Evolutionary conservation across 2,797 vertebrate species (phyloP), one percentile per base, ranked within the genome.

Genomic region (Denticeps clupeoides): DNA sequence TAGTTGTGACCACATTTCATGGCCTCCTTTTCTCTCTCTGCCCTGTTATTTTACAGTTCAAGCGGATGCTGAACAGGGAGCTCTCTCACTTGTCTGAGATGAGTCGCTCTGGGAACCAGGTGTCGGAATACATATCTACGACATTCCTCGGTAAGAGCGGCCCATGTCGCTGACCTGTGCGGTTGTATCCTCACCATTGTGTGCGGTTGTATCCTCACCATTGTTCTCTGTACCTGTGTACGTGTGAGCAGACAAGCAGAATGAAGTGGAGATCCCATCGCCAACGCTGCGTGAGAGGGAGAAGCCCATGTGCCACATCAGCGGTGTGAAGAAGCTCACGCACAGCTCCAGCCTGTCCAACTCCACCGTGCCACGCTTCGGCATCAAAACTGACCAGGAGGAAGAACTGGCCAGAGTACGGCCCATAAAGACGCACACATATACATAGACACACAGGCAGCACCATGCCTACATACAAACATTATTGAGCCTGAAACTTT

Each of bases 91-190:
- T 94, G 70, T 93, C 90, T 62, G 91, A 93, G 79, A 94, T 89
- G 89, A 94, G 91, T 78, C 89, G 90, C 67, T 94, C 91, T 49
- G 91, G 91, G 68, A 94, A 93, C 77, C 91, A 94, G 80, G 91
- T 94, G 72, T 94, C 90, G 61, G 91, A 94, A 74, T 94, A 92
- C 75, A 93, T 93, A 77, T 93, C 91, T 71, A 92, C 80, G 58
- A 94, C 91, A 21, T 94, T 94, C 77, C 80, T 94, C 59, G 91
- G 91, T 94, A 75, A 87, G 83, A 65, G 45, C 53, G 60, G 49
- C 21, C 41, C 22, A 7, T n/a, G n/a, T 24, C 4, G 25, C n/a
- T 21, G 25, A 19, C 15, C 32, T 9, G 4, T 8, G 35, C 23
- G 8, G 37, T 13, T 35, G 32, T 35, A 32, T 16, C 32, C 32